Evolutionary conservation across 2,888 invertebrate species (phyloP), one percentile per base, ranked within the genome.

Genomic region (Petrolisthes cinctipes): DNA sequence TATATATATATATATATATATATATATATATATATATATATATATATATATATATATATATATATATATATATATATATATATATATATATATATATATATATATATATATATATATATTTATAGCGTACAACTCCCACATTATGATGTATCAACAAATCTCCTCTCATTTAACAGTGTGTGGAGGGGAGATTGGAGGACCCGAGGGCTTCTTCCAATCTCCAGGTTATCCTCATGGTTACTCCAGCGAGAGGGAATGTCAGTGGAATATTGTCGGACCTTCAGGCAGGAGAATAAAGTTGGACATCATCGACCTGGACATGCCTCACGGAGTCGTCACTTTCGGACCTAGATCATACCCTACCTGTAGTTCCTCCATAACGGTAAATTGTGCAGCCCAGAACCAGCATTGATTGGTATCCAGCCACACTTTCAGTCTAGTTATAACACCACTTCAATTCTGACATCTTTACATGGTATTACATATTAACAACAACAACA

Each of bases 211-310:
- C 86, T 94, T 97, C 76, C 94, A 94, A 79, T 95, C 96, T 14
- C 95, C 96, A 0, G 95, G 95, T 14, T 98, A 97, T 93, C 97
- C 96, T 0, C 91, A 92, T 7, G 92, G 93, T 0, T 93, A 94
- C 82, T 92, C 92, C 0, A 91, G 91, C 4, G 92, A 93, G 66
- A 93, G 93, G 85, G 93, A 94, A 73, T 97, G 97, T 91, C 92
- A 93, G 7, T 97, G 97, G 97, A 93, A 90, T n/a, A 95, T 96
- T n/a, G 93, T 92, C 5, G 95, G 95, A 0, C 95, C 95, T 0
- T 93, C 93, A 91, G 95, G 95, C 0, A 94, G 95, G 90, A 94
- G 95, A 85, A 93, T 97, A n/a, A 94, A 94, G 75, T 92, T 96
- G 0, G 94, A 94, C 76, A 93, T 96, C 82, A 91, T 94, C 0